These are phyloP conservation scores for Gasterosteus nipponicus DNA, from an alignment of 2,113 vertebrate species.

Conservation along the genomic window DNA sequence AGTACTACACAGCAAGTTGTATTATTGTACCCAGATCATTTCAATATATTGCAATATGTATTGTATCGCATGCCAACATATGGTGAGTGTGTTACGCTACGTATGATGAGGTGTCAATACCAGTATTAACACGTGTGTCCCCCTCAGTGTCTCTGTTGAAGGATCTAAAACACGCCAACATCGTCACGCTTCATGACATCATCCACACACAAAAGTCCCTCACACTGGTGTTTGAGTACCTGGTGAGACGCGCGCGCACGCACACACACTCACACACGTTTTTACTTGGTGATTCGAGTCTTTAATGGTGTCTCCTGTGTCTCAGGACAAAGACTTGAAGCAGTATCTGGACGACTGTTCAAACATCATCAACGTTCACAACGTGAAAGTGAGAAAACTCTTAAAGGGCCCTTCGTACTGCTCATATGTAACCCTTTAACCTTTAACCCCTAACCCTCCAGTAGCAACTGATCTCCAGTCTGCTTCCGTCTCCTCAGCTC, in stretches of 20 bases:
- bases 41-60: neutral
- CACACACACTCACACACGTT: neutral
- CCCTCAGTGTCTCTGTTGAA: conserved; percentile 81
- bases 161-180: conserved; percentile 85
- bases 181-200: conserved; percentile 85
- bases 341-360: conserved; percentile 93
- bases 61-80: neutral
- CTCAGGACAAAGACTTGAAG: conserved; percentile 92
- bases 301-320: conserved; percentile 11
- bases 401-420: neutral
- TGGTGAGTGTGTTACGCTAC: too few relatives aligned
- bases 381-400: conserved; percentile 84
- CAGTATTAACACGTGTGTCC: neutral
- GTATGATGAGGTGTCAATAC: too few relatives aligned
- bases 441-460: too few relatives aligned
- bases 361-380: conserved; percentile 89
- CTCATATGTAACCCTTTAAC: neutral
- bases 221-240: conserved; percentile 84
- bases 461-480: neutral
- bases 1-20: too few relatives aligned
- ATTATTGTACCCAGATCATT: too few relatives aligned
- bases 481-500: conserved; percentile 63
- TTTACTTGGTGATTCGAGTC: neutral
- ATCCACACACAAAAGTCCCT: conserved; percentile 86
- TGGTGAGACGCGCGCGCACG: conserved; percentile 69